Evolutionary conservation across 2,888 invertebrate species (phyloP), one percentile per base, ranked within the genome.

Genomic region (Anoplius nigerrimus): DNA sequence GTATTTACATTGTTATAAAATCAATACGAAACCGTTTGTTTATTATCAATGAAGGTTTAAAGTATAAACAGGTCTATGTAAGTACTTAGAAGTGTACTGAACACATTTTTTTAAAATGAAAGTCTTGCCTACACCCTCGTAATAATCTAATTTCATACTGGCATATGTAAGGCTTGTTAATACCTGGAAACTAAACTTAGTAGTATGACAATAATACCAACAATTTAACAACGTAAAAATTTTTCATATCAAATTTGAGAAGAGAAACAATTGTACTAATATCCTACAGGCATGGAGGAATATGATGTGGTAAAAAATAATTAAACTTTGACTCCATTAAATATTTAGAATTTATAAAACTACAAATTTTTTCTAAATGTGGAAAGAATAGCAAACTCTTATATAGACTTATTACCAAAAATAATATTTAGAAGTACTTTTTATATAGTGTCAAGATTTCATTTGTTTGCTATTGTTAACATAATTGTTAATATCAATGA

Each of bases 181-280:
- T 48, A 16, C n/a, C 5, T 48, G 48, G n/a, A 18, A 4, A 48
- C 48, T 48, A 48, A 48, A 48, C 20, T 72, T 66, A 27, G 70
- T 72, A 72, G 72, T 42, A 66, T 64, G 69, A 72, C 69, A 72
- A 72, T 72, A 72, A 70, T 70, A 66, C 61, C 51, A 52, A 66
- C 24, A n/a, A 61, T 22, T 55, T 62, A 24, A n/a, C 22, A 62
- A 34, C 48, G 59, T 54, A 72, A 61, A 34, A 13, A 34, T 34
- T 34, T 58, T 55, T 58, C 63, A 66, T 72, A 72, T 63, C 63
- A 62, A 70, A 42, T 63, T 70, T 57, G 57, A 64, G 58, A 21
- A 53, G 53, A 64, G 27, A 62, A 20, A 27, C 45, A 46, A 21
- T 18, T n/a, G n/a, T 34, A 34, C 27, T 21, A 16, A 55, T 27